Conservation (phyloP, 2,888 invertebrate genomes). For the Melitaea athalia region DNA sequence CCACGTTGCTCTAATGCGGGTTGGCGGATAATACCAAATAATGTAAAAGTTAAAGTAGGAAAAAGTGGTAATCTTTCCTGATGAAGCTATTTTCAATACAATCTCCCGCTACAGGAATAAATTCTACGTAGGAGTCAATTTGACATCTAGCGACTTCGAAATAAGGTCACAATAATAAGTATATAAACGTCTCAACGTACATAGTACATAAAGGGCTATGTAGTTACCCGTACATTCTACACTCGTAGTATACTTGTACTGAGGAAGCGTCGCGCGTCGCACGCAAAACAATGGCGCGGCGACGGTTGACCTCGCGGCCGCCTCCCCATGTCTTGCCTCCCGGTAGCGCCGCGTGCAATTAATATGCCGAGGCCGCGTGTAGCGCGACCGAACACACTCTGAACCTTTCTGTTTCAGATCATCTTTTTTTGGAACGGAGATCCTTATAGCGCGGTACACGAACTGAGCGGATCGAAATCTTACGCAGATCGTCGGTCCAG, state of each 20-base stretch:
- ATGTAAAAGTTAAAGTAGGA: too few relatives aligned
- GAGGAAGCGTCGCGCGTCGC: slow-evolving; percentile 26
- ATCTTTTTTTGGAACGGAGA: too few relatives aligned
- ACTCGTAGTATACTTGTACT: slow-evolving; percentile 5
- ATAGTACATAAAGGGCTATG: slow-evolving; percentile 6
- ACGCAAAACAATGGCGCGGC: slow-evolving; percentile 80
- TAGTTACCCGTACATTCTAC: slow-evolving; percentile 14
- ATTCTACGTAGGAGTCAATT: background rate
- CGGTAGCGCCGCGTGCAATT: slow-evolving; percentile 82
- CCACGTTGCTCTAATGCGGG: too few relatives aligned
- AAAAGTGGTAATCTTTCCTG: too few relatives aligned
- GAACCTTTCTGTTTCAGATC: slow-evolving; percentile 44
- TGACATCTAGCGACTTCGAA: background rate
- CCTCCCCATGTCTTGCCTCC: slow-evolving; percentile 75
- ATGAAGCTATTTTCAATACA: background rate
- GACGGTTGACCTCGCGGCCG: slow-evolving; percentile 80
- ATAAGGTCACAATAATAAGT: slow-evolving; percentile 6
- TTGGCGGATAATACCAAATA: too few relatives aligned
- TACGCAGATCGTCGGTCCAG: too few relatives aligned
- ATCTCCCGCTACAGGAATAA: background rate
- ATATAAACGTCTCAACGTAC: slow-evolving; percentile 1
- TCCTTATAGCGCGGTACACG: too few relatives aligned
- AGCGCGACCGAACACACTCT: slow-evolving; percentile 48
- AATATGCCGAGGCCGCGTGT: slow-evolving; percentile 81
- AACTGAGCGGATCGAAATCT: too few relatives aligned